Evolutionary conservation across 2,888 invertebrate species (phyloP).

Genomic region (Rhamnusium bicolor): DNA sequence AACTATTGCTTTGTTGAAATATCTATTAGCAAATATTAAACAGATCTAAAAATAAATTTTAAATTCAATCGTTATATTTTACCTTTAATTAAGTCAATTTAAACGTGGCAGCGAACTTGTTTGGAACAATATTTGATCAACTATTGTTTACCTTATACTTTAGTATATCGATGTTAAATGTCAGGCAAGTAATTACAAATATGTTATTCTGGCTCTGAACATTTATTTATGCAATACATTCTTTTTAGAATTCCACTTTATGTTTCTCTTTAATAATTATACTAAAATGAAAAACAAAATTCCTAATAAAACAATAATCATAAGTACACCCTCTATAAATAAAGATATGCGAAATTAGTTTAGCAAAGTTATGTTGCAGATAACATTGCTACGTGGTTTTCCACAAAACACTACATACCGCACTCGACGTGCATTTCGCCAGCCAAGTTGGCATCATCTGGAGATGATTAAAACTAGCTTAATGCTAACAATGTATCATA

Average conservation of each 20-base stretch:
- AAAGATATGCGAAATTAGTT: too few relatives aligned
- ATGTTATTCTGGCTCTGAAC: constrained; percentile 10
- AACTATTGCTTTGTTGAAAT: neutral
- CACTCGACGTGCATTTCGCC: too few relatives aligned
- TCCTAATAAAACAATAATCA: too few relatives aligned
- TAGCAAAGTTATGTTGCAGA: too few relatives aligned
- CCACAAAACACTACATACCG: too few relatives aligned
- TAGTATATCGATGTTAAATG: constrained; percentile 13
- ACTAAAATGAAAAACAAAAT: too few relatives aligned
- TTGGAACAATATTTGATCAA: constrained; percentile 24
- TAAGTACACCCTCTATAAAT: too few relatives aligned
- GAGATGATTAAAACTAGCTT: too few relatives aligned
- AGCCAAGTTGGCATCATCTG: too few relatives aligned
- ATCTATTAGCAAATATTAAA: neutral
- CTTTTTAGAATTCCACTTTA: neutral
- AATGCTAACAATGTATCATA: too few relatives aligned
- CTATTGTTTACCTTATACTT: constrained; percentile 13
- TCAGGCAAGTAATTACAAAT: constrained; percentile 14
- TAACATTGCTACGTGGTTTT: too few relatives aligned
- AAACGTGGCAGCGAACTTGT: constrained; percentile 13
- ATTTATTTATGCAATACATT: neutral
- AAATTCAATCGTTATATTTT: constrained; percentile 7
- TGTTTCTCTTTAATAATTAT: too few relatives aligned
- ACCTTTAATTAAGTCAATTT: constrained; percentile 22
- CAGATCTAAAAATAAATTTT: constrained; percentile 19